Evolutionary conservation across 1,140 invertebrate genomes (phyloP).

Genomic region (Apis cerana): DNA sequence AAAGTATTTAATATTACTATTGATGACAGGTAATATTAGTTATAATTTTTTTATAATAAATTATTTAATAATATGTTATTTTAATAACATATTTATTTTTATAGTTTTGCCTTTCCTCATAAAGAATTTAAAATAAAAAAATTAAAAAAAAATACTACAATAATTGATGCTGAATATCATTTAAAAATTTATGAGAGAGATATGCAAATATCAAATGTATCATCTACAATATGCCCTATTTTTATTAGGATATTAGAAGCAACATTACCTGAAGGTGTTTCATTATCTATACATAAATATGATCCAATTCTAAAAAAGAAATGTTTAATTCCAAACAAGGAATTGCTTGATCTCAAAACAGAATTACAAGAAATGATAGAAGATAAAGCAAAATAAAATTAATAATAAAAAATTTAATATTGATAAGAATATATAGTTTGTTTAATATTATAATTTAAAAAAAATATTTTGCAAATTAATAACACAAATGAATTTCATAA

Average conservation of each 20-base stretch:
- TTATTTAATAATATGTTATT: constrained; percentile 14
- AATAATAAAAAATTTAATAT: constrained; percentile 20
- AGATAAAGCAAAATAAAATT: constrained; percentile 28
- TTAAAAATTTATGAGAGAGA: constrained; percentile 90
- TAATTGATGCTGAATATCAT: constrained; percentile 86
- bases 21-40: constrained; percentile 85
- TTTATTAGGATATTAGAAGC: constrained; percentile 88
- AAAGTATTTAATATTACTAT: constrained; percentile 88
- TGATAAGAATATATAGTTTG: neutral
- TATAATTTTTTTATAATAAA: constrained; percentile 20
- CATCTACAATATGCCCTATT: constrained; percentile 82
- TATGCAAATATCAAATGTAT: constrained; percentile 85
- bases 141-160: constrained; percentile 85
- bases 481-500: neutral
- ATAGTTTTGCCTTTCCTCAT: constrained; percentile 88
- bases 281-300: constrained; percentile 84
- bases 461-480: constrained; percentile 33
- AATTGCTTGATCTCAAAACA: constrained; percentile 87
- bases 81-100: constrained; percentile 57
- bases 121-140: constrained; percentile 85
- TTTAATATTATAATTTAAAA: constrained; percentile 19
- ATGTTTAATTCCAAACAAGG: constrained; percentile 90
- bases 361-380: constrained; percentile 79
- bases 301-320: constrained; percentile 83
- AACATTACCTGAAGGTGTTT: constrained; percentile 88